Percentiles rank a stretch among this genome's conserved stretches.
Evolutionary conservation across 2,888 invertebrate species (phyloP).

Genomic region (Limnephilus marmoratus): DNA sequence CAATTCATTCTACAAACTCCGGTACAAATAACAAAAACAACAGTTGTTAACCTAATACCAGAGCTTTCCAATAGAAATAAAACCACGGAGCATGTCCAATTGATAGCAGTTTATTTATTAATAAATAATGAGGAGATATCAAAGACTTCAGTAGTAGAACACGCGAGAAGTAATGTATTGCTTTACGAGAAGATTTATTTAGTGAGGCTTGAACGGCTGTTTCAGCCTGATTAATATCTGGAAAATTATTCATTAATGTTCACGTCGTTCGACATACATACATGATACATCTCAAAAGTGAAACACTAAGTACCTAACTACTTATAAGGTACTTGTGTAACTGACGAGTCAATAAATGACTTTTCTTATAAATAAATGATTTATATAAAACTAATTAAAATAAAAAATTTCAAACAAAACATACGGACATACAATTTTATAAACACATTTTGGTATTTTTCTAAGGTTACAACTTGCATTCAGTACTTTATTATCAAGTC

Average conservation of each 20-base stretch:
- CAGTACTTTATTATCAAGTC: not conserved
- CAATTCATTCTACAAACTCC: not conserved
- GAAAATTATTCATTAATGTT: slow-evolving; percentile 18
- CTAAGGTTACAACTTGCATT: not conserved
- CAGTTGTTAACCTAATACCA: not conserved
- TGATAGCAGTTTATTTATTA: slow-evolving; percentile 20
- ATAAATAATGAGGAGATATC: slow-evolving; percentile 29
- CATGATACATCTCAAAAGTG: not conserved
- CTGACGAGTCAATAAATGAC: slow-evolving; percentile 70
- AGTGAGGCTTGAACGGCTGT: slow-evolving; percentile 13
- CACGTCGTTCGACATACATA: slow-evolving; percentile 23
- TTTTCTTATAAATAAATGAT: slow-evolving; percentile 35
- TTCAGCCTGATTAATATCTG: slow-evolving; percentile 12
- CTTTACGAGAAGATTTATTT: not conserved
- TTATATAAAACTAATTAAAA: slow-evolving; percentile 4
- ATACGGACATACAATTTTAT: not conserved
- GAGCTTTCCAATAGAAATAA: slow-evolving; percentile 6
- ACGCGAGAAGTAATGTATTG: not conserved
- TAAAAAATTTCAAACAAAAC: not conserved
- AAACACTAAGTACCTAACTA: not conserved
- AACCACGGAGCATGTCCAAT: slow-evolving; percentile 23
- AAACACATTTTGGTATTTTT: not conserved
- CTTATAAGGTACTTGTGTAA: slow-evolving; percentile 76
- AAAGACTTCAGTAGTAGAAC: slow-evolving; percentile 14
- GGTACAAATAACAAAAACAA: not conserved